Evolutionary conservation across 2,888 invertebrate genomes (phyloP), one percentile per base, ranked within the genome.

Genomic region (Macaria liturata): DNA sequence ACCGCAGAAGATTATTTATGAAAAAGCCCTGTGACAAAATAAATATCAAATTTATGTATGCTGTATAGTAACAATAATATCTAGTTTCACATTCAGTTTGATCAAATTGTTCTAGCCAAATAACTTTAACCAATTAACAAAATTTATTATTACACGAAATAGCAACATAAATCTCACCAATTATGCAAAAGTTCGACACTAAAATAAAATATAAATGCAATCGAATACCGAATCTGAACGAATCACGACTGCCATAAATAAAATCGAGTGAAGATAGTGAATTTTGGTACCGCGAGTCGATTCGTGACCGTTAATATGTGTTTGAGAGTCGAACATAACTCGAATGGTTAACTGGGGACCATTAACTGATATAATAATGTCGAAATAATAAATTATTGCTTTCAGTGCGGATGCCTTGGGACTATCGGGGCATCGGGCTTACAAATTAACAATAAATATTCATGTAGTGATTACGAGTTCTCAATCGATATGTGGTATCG

Each of bases 371-470:
- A 80, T 79, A 81, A 83, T 82, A 84, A 81, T 76, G 77, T 81
- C 78, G 72, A 80, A 75, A 77, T 77, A 78, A 81, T 85, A 82
- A 87, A 82, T 85, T 88, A 85, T 83, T 69, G 75, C 74, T 76
- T 78, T 76, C 76, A 77, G 74, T 75, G 70, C 75, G 50, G 50
- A 46, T 57, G 81, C 83, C 83, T 81, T 82, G 84, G 86, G 84
- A 85, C 76, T 81, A 79, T 81, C 80, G 71, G 70, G 68, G 76
- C 78, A 83, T 81, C 84, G 78, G 64, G 76, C 76, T 81, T 84
- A 86, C 84, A 88, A 87, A 88, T 88, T 88, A 89, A 88, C 87
- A 84, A 87, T 88, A 86, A 86, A 88, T 88, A 88, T 86, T 88
- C 85, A 88, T 86, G 82, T 66, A 78, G 71, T 78, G 78, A 80